Conservation (phyloP, 2,113 vertebrate genomes). For the Hippolais icterina region DNA sequence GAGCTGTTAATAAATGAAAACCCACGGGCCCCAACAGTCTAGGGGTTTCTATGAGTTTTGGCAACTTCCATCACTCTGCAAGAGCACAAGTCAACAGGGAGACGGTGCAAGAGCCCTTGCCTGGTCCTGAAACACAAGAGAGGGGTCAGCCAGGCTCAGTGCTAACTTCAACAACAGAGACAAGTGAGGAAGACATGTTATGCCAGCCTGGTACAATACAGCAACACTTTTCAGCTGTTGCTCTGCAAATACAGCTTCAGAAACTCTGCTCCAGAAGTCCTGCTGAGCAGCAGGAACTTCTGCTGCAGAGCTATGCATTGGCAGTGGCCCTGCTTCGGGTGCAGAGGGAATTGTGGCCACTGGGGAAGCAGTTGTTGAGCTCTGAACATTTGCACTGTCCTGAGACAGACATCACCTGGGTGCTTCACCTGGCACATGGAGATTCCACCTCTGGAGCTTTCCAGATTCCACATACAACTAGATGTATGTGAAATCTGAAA, state of each 20-base stretch:
- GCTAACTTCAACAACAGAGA: not conserved
- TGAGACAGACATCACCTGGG: not conserved
- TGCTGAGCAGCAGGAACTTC: not conserved
- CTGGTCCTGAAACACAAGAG: not conserved
- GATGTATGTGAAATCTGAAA: not conserved
- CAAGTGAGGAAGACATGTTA: rapidly evolving
- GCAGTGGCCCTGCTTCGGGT: not conserved
- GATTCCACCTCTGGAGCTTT: not conserved
- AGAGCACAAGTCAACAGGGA: not conserved
- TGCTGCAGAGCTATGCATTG: rapidly evolving
- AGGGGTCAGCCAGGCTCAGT: not conserved
- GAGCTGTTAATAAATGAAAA: not conserved
- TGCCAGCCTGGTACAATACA: rapidly evolving
- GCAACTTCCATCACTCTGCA: not conserved
- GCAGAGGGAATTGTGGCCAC: not conserved
- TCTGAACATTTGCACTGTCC: not conserved
- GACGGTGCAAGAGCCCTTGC: rapidly evolving
- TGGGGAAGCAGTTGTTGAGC: rapidly evolving
- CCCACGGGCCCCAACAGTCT: not conserved
- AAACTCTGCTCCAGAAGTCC: not conserved
- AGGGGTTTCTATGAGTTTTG: not conserved
- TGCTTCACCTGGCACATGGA: not conserved
- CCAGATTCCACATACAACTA: not conserved
- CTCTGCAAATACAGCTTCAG: not conserved
- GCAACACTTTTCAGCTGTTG: not conserved